Conservation (phyloP, 2,888 invertebrate genomes). For the Sturmia bella region DNA sequence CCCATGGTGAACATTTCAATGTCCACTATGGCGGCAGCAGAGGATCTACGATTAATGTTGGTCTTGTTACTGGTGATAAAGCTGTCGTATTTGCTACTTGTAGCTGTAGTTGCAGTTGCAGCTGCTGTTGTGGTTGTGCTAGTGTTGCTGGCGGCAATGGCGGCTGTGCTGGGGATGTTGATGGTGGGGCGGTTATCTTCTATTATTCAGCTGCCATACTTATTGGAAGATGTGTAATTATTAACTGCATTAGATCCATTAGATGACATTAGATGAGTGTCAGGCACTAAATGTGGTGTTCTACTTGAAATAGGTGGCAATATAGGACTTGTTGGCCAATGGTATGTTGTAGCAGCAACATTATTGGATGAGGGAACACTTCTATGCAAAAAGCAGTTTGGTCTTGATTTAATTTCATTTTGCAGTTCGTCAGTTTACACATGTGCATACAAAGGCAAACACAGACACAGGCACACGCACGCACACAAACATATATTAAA, state of each 20-base stretch:
- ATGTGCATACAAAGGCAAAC: constrained; percentile 37
- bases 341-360: constrained; percentile 85
- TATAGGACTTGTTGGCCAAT: constrained; percentile 91
- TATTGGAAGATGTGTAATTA: constrained; percentile 82
- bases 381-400: constrained; percentile 81
- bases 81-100: constrained; percentile 30
- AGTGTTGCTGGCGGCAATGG: constrained; percentile 67
- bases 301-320: constrained; percentile 87
- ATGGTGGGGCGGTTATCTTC: constrained; percentile 79
- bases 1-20: constrained; percentile 61
- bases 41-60: constrained; percentile 56
- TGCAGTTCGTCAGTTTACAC: constrained; percentile 56
- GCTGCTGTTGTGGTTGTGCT: constrained; percentile 29
- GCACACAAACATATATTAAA: constrained; percentile 32
- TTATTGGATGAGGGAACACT: constrained; percentile 83
- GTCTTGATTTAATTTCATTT: constrained; percentile 74
- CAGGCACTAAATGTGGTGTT: constrained; percentile 88
- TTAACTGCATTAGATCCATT: constrained; percentile 82
- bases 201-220: constrained; percentile 82
- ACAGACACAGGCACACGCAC: not conserved
- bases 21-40: constrained; percentile 50
- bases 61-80: constrained; percentile 20
- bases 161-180: constrained; percentile 77
- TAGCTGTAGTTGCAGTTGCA: constrained; percentile 5
- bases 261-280: constrained; percentile 83